Evolutionary conservation across 1,140 invertebrate species (phyloP).

Genomic region (Scaptomyza hsui): DNA sequence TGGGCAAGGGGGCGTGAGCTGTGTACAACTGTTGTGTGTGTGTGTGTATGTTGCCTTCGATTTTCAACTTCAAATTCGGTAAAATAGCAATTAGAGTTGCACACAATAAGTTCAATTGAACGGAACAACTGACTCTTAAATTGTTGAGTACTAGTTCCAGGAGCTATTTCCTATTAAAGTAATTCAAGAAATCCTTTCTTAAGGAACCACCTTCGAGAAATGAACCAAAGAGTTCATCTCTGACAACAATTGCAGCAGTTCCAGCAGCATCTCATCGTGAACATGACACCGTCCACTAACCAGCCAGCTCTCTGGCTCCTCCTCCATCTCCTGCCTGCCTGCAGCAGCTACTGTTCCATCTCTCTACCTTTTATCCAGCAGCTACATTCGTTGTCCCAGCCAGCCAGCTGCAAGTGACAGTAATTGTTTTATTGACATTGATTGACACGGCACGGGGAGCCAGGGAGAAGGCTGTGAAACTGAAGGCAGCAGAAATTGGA

Average conservation of each 20-base stretch:
- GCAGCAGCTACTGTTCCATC: slow-evolving; percentile 1
- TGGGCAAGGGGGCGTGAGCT: background rate
- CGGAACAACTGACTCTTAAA: no score
- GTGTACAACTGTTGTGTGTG: slow-evolving; percentile 30
- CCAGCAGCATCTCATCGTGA: slow-evolving; percentile 30
- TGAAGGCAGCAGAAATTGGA: background rate
- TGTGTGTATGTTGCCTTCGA: slow-evolving; percentile 9
- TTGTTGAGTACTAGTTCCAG: no score
- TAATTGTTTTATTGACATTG: slow-evolving; percentile 84
- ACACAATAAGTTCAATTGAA: no score
- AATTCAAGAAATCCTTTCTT: no score
- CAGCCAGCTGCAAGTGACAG: slow-evolving; percentile 80
- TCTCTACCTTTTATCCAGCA: slow-evolving; percentile 1
- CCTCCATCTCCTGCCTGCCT: background rate
- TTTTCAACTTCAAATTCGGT: slow-evolving; percentile 2
- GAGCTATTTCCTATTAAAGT: no score
- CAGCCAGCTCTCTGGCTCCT: slow-evolving; percentile 17
- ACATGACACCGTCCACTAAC: slow-evolving; percentile 68
- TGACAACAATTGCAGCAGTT: slow-evolving; percentile 25
- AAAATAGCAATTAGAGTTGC: no score
- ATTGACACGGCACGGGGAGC: slow-evolving; percentile 69
- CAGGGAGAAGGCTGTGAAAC: slow-evolving; percentile 13
- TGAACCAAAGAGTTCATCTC: background rate
- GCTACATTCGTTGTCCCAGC: slow-evolving; percentile 28
- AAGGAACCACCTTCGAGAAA: background rate